phyloP scores from a whole-genome alignment of 2,888 invertebrate genomes.

The Ptycholaimellus sp. region DNA sequence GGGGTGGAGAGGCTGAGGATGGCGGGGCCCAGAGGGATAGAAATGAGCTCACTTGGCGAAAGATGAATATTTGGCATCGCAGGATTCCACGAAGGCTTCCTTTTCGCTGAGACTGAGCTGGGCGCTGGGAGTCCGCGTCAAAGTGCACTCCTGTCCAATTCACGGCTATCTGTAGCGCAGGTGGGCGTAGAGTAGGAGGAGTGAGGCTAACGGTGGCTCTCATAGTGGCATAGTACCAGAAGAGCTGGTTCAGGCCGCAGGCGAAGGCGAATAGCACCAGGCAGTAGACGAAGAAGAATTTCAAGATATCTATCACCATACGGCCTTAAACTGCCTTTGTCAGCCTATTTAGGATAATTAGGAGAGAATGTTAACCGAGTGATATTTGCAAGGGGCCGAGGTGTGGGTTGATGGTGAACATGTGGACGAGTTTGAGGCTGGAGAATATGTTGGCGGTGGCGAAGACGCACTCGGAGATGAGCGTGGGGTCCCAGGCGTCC shows the following conservation, averaged over 20 bases:
- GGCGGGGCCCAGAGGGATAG: not conserved
- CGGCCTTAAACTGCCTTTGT: slow-evolving; percentile 20
- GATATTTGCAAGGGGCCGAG: slow-evolving; percentile 74
- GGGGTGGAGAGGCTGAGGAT: too few relatives aligned
- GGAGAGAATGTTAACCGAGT: slow-evolving; percentile 35
- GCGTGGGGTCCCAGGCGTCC: slow-evolving; percentile 96
- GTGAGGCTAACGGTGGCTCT: not conserved
- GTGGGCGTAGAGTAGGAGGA: slow-evolving; percentile 3
- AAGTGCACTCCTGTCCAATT: not conserved
- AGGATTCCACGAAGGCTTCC: slow-evolving; percentile 14
- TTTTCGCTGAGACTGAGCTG: not conserved
- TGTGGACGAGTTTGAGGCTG: slow-evolving; percentile 66
- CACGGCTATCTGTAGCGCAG: not conserved
- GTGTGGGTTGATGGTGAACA: slow-evolving; percentile 77
- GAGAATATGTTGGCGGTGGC: slow-evolving; percentile 92
- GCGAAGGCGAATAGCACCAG: slow-evolving; percentile 70
- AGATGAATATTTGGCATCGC: slow-evolving; percentile 25
- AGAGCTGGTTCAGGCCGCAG: slow-evolving; percentile 60
- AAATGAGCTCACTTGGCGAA: slow-evolving; percentile 26
- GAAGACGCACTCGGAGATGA: slow-evolving; percentile 81
- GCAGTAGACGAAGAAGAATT: slow-evolving; percentile 68
- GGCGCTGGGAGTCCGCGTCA: too few relatives aligned
- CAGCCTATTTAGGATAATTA: not conserved
- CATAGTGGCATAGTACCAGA: slow-evolving; percentile 65
- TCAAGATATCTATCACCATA: slow-evolving; percentile 54